Conservation (phyloP, 1,140 invertebrate species). For the Drosophila kurseongensis region DNA sequence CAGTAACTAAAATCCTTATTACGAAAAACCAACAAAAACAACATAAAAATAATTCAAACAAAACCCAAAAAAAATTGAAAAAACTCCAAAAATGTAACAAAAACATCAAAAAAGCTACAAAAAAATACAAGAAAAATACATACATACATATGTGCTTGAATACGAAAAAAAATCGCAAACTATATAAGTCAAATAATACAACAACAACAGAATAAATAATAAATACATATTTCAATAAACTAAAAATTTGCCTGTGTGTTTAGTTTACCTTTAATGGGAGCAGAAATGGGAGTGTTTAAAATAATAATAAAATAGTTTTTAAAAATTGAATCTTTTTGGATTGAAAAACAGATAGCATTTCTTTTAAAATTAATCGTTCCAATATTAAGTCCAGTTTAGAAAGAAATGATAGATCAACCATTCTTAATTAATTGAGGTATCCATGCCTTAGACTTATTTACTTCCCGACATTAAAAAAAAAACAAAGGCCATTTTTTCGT, state of each 20-base stretch:
- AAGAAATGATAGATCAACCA: too few species aligned
- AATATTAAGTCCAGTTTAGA: too few species aligned
- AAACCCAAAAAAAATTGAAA: slow-evolving; percentile 70
- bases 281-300: too few species aligned
- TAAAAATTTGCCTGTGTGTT: slow-evolving; percentile 22
- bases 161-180: slow-evolving; percentile 78
- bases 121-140: slow-evolving; percentile 56
- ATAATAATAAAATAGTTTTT: too few species aligned
- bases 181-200: slow-evolving; percentile 82
- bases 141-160: slow-evolving; percentile 83
- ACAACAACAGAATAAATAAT: slow-evolving; percentile 65
- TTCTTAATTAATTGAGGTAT: too few species aligned
- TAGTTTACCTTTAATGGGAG: not conserved
- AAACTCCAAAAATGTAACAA: slow-evolving; percentile 59
- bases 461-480: not conserved
- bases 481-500: not conserved
- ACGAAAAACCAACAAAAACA: slow-evolving; percentile 54
- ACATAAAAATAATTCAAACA: slow-evolving; percentile 70
- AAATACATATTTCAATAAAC: slow-evolving; percentile 84
- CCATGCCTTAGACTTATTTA: too few species aligned
- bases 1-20: slow-evolving; percentile 64
- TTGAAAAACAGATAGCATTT: too few species aligned
- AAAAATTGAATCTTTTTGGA: too few species aligned
- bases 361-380: too few species aligned
- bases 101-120: slow-evolving; percentile 64